These are phyloP conservation scores for Helicoverpa zea DNA, from an alignment of 1,140 invertebrate species.

Conservation along the genomic window DNA sequence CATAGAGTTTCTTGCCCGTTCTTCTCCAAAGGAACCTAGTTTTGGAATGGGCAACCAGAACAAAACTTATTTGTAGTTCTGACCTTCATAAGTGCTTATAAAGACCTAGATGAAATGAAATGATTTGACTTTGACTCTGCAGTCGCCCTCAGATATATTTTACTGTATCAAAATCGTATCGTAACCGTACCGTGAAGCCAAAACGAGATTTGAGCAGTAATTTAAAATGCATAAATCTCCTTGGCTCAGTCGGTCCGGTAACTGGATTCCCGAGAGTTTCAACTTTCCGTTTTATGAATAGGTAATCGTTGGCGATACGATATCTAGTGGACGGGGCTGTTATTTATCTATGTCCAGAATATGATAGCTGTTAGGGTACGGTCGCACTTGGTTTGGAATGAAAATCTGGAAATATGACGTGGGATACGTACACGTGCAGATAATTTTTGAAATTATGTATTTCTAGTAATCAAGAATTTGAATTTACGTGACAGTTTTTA, in stretches of 20 bases:
- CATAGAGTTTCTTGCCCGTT: no score
- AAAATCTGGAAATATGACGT: not conserved
- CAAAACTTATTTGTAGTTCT: no score
- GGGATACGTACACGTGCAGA: not conserved
- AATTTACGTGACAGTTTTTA: no score
- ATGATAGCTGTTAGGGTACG: constrained; percentile 16
- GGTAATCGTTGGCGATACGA: constrained; percentile 71
- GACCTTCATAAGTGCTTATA: no score
- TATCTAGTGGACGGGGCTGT: constrained; percentile 47
- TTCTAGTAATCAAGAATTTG: no score
- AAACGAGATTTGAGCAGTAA: constrained; percentile 65
- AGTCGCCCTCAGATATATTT: no score
- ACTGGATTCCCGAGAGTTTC: constrained; percentile 77
- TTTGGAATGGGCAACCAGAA: no score
- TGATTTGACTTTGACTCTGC: no score
- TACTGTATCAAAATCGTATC: constrained; percentile 30
- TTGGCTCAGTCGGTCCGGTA: constrained; percentile 71
- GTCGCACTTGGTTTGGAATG: not conserved
- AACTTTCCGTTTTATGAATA: constrained; percentile 84
- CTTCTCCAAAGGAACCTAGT: no score
- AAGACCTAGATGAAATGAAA: no score
- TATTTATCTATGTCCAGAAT: constrained; percentile 29
- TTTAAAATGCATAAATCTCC: constrained; percentile 85
- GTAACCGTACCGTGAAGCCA: constrained; percentile 48
- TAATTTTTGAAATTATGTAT: no score